phyloP scores from a whole-genome alignment of 64 coral and sea anemone species.

The Montipora foliosa region DNA sequence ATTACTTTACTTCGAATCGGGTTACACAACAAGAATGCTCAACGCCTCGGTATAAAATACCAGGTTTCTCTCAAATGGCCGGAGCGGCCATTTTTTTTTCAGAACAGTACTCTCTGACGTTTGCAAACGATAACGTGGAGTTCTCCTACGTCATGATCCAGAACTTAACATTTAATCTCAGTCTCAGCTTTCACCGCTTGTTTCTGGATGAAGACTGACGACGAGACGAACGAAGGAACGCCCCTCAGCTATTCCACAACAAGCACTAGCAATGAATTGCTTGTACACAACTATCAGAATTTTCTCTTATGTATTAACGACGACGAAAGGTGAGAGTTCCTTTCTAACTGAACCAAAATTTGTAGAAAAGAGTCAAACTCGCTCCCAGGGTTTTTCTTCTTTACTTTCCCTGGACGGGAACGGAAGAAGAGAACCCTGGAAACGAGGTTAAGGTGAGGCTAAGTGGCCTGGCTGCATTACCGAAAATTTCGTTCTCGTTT shows the following conservation, averaged over 20 bases:
- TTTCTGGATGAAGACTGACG: conserved; percentile 12
- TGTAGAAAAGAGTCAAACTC: no score
- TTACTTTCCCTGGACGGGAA: no score
- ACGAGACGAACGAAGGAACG: background rate
- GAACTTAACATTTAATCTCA: background rate
- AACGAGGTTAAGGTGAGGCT: no score
- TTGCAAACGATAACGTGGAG: background rate
- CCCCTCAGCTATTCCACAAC: background rate
- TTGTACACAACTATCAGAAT: background rate
- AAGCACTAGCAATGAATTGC: background rate
- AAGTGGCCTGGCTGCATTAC: no score
- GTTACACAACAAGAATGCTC: no score
- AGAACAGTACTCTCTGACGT: background rate
- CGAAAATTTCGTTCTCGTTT: no score
- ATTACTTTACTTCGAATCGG: no score
- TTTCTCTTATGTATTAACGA: background rate
- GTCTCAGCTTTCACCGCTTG: background rate
- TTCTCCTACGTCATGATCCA: background rate
- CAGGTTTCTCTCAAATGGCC: no score
- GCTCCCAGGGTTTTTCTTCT: no score
- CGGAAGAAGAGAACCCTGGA: no score
- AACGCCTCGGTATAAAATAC: no score
- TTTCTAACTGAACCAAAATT: no score
- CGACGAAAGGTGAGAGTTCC: background rate
- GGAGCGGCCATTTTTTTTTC: background rate